Base-by-base conservation (phyloP, 2,113 vertebrate genomes). In the Lipophrys pholis region DNA sequence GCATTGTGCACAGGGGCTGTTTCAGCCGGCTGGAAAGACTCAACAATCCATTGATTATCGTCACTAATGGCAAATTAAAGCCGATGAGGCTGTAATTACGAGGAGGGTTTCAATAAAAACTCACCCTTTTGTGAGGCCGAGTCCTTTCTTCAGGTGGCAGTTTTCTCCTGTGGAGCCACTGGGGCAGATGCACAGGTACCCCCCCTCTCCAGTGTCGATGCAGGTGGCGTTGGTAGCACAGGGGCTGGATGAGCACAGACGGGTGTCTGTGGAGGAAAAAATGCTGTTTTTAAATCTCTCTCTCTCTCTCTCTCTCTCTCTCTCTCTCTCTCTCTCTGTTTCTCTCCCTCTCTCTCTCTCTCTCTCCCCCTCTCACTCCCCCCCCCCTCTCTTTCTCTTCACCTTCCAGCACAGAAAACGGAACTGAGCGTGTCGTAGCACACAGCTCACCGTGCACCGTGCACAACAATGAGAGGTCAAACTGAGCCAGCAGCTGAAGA, bases 211-310 rank as follows among this genome's bases (percentile, higher is more conserved):
- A 0, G 94, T 95, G 85, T 96, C 93, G 64, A 96, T 90, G 72
- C 98, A 99, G 0, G 94, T 97, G 41, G 97, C 94, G 8, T 97
- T 97, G 64, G 94, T 95, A 48, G 84, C 91, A 21, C 98, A 99
- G 39, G 96, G 95, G 45, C 88, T 83, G 2, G 93, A 92, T 55
- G 94, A 91, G 78, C 98, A 99, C 8, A 91, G 92, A 7, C 94
- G 94, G 58, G 90, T 88, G 48, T 96, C 98, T 99, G 89, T 65
- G 67, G 71, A 38, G 76, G 66, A 39, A 66, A 16, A 11, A 11
- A 67, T 60, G 73, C 66, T 67, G 45, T 72, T 82, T 88, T 78
- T 82, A 87, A 71, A 72, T 51, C 49, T 54, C 30, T 11, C 30
- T 9, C 6, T 46, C 8, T 9, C 11, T 6, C 11, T 45, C 40